These are phyloP conservation scores for Hippocampus barbouri DNA, from an alignment of 2,113 vertebrate species.

Conservation along the genomic window DNA sequence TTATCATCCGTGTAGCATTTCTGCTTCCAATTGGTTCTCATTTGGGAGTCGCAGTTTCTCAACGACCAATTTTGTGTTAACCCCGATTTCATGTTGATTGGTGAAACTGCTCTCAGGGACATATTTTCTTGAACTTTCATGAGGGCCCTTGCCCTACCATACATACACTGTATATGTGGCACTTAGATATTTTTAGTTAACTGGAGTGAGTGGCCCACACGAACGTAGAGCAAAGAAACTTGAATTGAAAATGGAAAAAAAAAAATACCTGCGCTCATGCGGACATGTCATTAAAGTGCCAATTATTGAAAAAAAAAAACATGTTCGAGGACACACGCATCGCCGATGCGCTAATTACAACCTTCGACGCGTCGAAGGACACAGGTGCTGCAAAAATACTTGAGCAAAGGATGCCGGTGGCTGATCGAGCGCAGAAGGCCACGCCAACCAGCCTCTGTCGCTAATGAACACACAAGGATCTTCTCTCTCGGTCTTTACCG, in stretches of 20 bases:
- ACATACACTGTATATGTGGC: no score
- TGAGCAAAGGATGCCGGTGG: slow-evolving; percentile 68
- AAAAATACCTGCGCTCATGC: background rate
- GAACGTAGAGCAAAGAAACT: background rate
- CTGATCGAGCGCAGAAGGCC: slow-evolving; percentile 61
- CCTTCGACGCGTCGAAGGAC: slow-evolving; percentile 62
- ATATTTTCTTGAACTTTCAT: no score
- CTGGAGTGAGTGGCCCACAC: background rate
- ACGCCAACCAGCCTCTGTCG: slow-evolving; percentile 54
- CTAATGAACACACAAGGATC: slow-evolving; percentile 69
- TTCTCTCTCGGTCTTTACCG: slow-evolving; percentile 64
- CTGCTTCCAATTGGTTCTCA: no score
- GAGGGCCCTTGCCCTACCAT: no score
- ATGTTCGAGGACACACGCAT: slow-evolving; percentile 41
- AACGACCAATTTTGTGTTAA: no score
- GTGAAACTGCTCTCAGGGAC: no score
- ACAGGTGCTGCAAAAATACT: slow-evolving; percentile 62
- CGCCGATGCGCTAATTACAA: slow-evolving; percentile 64
- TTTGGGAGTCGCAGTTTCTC: no score
- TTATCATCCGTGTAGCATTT: no score
- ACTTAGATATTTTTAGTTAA: background rate
- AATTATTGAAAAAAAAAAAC: background rate
- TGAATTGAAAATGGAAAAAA: no score
- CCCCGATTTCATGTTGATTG: no score
- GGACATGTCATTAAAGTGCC: background rate